These are phyloP conservation scores for Otis tarda DNA, from an alignment of 2,113 vertebrate species.

Conservation along the genomic window DNA sequence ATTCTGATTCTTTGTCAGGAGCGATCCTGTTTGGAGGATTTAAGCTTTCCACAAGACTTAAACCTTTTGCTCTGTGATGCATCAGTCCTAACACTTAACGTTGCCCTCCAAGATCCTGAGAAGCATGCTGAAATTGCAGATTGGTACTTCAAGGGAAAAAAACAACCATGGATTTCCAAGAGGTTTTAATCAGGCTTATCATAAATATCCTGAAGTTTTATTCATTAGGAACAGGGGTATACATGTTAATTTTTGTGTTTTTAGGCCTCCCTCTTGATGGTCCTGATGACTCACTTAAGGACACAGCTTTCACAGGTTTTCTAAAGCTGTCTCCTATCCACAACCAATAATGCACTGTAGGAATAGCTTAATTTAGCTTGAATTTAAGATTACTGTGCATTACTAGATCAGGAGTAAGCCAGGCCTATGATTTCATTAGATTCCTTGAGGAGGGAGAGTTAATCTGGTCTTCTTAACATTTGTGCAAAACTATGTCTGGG, in stretches of 20 bases:
- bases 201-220: neutral
- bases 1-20: slow-evolving; percentile 1
- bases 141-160: neutral
- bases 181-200: neutral
- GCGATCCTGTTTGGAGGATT: neutral
- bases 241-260: neutral
- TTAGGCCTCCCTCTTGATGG: neutral
- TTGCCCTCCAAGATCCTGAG: neutral
- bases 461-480: neutral
- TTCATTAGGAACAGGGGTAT: neutral
- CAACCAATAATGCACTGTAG: neutral
- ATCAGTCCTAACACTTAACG: neutral
- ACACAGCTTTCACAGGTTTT: neutral
- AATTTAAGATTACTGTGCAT: neutral
- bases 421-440: neutral
- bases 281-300: neutral
- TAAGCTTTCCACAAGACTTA: neutral
- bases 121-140: neutral
- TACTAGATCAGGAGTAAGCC: neutral
- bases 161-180: neutral
- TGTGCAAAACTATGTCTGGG: neutral
- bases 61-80: neutral
- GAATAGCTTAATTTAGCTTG: neutral
- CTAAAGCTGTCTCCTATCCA: neutral
- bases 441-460: neutral